Evolutionary conservation across 2,113 vertebrate genomes (phyloP).

Genomic region (Ivindomyrus marchei): DNA sequence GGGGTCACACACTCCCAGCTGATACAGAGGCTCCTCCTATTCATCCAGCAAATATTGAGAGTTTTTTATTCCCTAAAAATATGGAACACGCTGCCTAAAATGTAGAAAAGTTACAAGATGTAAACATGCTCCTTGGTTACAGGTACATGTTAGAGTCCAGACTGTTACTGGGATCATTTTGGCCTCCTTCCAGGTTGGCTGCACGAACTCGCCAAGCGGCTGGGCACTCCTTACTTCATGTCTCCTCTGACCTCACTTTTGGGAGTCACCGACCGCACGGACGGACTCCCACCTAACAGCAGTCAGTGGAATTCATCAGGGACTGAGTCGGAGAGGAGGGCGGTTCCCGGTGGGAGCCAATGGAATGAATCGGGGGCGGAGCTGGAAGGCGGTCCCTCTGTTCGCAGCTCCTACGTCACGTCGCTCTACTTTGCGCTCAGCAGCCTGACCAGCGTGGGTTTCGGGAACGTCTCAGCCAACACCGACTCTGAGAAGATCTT

Average conservation of each 20-base stretch:
- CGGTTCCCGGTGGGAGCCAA: constrained; percentile 16
- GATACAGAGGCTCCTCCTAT: neutral
- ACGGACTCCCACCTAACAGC: constrained; percentile 40
- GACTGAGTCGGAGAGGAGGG: constrained; percentile 33
- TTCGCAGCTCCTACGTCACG: constrained; percentile 70
- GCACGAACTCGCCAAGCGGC: constrained; percentile 66
- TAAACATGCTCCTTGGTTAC: neutral
- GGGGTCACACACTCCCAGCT: neutral
- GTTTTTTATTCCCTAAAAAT: neutral
- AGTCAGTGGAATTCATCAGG: constrained; percentile 53
- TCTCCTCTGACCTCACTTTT: constrained; percentile 37
- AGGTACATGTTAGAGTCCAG: neutral
- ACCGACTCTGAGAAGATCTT: constrained; percentile 75
- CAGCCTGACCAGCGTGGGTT: constrained; percentile 72
- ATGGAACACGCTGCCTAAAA: neutral
- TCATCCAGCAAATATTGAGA: neutral
- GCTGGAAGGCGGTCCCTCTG: constrained; percentile 56
- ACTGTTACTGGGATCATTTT: neutral
- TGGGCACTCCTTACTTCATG: constrained; percentile 64
- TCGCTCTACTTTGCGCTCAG: constrained; percentile 73
- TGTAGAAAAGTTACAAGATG: neutral
- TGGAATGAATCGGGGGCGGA: constrained; percentile 24
- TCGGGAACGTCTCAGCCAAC: constrained; percentile 73
- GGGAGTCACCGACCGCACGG: constrained; percentile 36
- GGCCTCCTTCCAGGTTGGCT: constrained; percentile 60